Evolutionary conservation across 2,888 invertebrate species (phyloP), one percentile per base, ranked within the genome.

Genomic region (Lapara coniferarum): DNA sequence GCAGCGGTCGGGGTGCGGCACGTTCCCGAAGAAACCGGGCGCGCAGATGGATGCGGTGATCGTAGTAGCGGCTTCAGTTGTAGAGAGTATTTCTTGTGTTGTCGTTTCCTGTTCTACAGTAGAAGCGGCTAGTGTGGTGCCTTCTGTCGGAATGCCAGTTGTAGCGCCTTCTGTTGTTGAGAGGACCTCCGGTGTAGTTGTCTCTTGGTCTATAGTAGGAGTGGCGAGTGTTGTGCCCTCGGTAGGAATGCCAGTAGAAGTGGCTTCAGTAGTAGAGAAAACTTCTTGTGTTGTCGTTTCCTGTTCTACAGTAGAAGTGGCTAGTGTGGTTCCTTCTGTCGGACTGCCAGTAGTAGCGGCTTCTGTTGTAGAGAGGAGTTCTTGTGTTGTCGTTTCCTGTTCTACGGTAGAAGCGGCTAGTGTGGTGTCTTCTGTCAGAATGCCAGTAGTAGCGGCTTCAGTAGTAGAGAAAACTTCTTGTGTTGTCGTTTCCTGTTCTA

Each of bases 1-100:
- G n/a, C 87, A 88, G 0, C 71, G 19, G 0, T 75, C 74, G 3
- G 86, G 86, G 68, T 86, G 81, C 0, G 86, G 77, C 0, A 85
- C 71, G 66, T 84, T 81, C 1, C 79, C 83, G 4, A 78, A 72
- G 1, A 72, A 71, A 0, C 75, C 80, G 0, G 75, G 74, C 0
- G 81, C 79, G 69, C 86, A 84, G 0, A 69, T 56, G 77, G 75
- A 13, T 12, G 25, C 25, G 12, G 53, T 5, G 0, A 37, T 37
- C 8, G 59, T 59, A 44, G 59, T 59, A 44, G 52, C 37, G 10
- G 57, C 37, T 37, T 37, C 37, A 37, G 37, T 37, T 37, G 37
- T 37, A 37, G 37, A 37, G 37, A 37, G 37, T 2, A 37, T 6
- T 37, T 37, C 37, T 37, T 2, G 4, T 37, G 67, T 69, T 16